These are phyloP conservation scores for Magallana ariakensis DNA, from an alignment of 1,140 invertebrate genomes.

Conservation along the genomic window DNA sequence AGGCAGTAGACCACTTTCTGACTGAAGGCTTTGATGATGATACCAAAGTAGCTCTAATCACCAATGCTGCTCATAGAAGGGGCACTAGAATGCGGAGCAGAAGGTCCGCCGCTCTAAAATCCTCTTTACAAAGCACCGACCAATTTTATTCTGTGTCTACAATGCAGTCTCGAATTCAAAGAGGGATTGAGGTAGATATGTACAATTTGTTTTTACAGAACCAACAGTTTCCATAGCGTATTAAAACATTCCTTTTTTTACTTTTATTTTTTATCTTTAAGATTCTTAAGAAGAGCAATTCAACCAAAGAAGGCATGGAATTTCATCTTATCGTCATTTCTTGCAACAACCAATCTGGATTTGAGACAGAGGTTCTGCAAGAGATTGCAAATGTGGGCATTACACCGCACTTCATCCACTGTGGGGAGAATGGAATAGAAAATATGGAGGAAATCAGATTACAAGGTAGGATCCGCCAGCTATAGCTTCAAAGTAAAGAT, in stretches of 20 bases:
- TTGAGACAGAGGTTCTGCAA: background rate
- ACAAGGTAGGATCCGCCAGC: conserved; percentile 2
- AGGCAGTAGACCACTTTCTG: conserved; percentile 34
- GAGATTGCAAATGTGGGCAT: background rate
- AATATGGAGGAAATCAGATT: background rate
- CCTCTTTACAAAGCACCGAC: background rate
- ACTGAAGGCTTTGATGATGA: background rate
- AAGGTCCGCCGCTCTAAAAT: background rate
- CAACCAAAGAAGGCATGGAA: background rate
- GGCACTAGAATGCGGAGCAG: background rate
- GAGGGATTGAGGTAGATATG: background rate
- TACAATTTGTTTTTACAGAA: too few species aligned
- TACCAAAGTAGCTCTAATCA: background rate
- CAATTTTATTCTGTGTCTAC: background rate
- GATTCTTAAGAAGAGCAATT: background rate
- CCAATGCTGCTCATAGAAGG: background rate
- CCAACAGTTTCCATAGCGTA: too few species aligned
- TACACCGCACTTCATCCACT: conserved; percentile 6
- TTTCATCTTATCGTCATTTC: background rate
- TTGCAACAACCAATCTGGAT: background rate
- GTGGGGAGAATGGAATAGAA: background rate
- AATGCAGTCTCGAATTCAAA: background rate
- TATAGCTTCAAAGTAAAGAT: background rate
- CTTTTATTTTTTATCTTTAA: background rate
- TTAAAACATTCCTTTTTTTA: too few species aligned